Base-by-base conservation (phyloP, 2,797 vertebrate species). In the Melanotaenia nigrans region DNA sequence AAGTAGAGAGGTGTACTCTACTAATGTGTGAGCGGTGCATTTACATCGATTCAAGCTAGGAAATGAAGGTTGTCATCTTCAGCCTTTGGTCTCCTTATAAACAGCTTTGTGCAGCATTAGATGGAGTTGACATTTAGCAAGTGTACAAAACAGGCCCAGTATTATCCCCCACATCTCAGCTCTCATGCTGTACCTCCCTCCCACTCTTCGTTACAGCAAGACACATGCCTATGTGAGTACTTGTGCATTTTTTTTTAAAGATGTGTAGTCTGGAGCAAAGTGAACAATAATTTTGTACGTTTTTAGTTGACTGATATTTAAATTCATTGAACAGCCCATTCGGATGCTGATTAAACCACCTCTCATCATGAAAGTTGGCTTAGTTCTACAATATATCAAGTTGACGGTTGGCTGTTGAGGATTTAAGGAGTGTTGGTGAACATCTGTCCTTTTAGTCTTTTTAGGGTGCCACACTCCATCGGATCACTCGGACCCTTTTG, bases 111-210 rank as follows among this genome's bases (percentile, higher is more conserved):
- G 79, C 79, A 76, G 28, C 82, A 83, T 49, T 83, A 51, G 83
- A 89, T 85, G 68, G 71, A 78, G 75, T 35, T 88, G 89, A 89
- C 83, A 90, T 89, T 88, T 89, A 88, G 65, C 71, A 73, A 87
- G 73, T 75, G 68, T 35, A 47, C 74, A 77, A 58, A 71, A 78
- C 56, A 65, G 54, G 13, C 65, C 54, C 30, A 58, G 58, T 68
- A 66, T 72, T 63, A 63, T 51, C 63, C 58, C 38, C 22, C 61
- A 8, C 35, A 36, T 64, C 65, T 47, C 61, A 60, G 30, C 68
- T 72, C 61, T 65, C 66, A 20, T 55, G 0, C 45, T 3, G 45
- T 20, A 55, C 33, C 36, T 4, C 22, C 3, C 61, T 51, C n/a
- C 1, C 16, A 13, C 32, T 20, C 36, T 2, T 28, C 51, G 36